phyloP scores from a whole-genome alignment of 2,113 vertebrate species.

The Pseudorasbora parva region DNA sequence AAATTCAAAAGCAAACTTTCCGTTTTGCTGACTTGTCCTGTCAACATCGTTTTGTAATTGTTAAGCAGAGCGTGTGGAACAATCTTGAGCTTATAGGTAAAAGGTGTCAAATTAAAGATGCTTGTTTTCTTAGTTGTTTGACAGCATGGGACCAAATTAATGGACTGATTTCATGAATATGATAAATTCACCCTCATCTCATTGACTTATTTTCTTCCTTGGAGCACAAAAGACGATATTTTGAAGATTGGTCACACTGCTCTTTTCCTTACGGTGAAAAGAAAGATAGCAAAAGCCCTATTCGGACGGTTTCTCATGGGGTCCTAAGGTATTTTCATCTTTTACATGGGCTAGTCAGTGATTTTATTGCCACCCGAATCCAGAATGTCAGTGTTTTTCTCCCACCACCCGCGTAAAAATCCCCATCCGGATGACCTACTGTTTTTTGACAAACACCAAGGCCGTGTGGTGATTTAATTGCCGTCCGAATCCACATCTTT shows the following conservation, averaged over 20 bases:
- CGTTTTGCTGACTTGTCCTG: slow-evolving; percentile 37
- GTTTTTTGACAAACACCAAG: too few relatives aligned
- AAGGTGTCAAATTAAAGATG: neutral
- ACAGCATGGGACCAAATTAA: neutral
- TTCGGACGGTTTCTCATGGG: too few relatives aligned
- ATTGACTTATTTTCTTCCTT: neutral
- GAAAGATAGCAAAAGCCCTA: neutral
- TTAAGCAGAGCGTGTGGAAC: slow-evolving; percentile 32
- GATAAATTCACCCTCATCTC: neutral
- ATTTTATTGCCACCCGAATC: too few relatives aligned
- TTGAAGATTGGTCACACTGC: neutral
- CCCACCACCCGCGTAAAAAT: too few relatives aligned
- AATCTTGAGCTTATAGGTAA: slow-evolving; percentile 14
- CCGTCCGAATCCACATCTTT: too few relatives aligned
- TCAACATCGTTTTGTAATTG: slow-evolving; percentile 21
- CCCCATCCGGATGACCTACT: too few relatives aligned
- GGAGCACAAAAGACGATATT: neutral
- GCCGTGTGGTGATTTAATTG: too few relatives aligned
- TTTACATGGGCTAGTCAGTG: too few relatives aligned
- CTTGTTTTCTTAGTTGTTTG: neutral
- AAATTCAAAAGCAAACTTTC: slow-evolving; percentile 30
- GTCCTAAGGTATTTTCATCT: too few relatives aligned
- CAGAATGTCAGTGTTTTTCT: too few relatives aligned
- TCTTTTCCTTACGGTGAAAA: neutral
- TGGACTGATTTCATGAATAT: neutral